Evolutionary conservation across 2,113 vertebrate species (phyloP).

Genomic region (Apeltes quadracus): DNA sequence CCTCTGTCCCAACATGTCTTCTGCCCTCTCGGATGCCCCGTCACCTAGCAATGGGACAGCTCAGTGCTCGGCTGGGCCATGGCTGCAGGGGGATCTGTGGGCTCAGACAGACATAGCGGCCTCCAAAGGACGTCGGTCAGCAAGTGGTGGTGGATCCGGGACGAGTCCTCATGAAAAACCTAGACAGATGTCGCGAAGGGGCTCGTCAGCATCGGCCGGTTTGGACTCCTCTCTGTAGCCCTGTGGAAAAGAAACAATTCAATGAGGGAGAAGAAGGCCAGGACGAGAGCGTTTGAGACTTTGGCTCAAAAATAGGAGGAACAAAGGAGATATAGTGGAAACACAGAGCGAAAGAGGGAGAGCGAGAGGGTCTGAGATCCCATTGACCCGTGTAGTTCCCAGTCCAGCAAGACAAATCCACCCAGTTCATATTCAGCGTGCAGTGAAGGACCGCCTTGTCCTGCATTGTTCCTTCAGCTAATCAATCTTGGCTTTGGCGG

Average conservation of each 20-base stretch:
- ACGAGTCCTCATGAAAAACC: conserved; percentile 38
- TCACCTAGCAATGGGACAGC: conserved; percentile 79
- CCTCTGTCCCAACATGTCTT: conserved; percentile 95
- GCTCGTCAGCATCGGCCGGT: conserved; percentile 21
- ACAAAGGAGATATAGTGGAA: conserved; percentile 41
- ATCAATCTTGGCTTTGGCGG: conserved; percentile 72
- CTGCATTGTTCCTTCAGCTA: conserved; percentile 57
- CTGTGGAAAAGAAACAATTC: conserved; percentile 56
- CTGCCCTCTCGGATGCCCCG: conserved; percentile 82
- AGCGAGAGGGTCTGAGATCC: conserved; percentile 60
- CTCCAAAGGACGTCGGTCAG: conserved; percentile 28
- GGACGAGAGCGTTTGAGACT: conserved; percentile 35
- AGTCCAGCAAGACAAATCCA: conserved; percentile 53
- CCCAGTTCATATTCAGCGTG: conserved; percentile 43
- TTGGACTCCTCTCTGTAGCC: conserved; percentile 33
- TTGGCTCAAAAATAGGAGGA: conserved; percentile 36
- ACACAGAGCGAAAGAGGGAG: conserved; percentile 30
- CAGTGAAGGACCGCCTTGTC: conserved; percentile 36
- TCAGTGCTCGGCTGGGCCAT: conserved; percentile 70
- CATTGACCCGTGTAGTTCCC: conserved; percentile 49
- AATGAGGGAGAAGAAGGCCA: conserved; percentile 42
- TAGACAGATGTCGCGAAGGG: neutral
- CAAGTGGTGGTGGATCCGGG: conserved; percentile 16
- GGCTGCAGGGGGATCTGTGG: conserved; percentile 27
- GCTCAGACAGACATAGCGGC: conserved; percentile 48